phyloP scores from a whole-genome alignment of 2,888 invertebrate genomes.

The Netelia virgata region DNA sequence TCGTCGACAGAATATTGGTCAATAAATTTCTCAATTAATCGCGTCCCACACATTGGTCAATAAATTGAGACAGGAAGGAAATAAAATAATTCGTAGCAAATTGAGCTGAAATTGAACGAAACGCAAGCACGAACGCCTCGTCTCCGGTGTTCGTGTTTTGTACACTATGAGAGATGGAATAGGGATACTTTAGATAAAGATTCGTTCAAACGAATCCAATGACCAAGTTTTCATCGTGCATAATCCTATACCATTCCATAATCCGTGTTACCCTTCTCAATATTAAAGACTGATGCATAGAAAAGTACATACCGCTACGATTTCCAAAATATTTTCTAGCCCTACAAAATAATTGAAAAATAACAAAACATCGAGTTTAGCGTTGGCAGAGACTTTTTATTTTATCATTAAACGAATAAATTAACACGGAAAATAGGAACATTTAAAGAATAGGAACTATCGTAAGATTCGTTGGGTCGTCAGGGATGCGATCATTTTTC shows the following conservation, averaged over 20 bases:
- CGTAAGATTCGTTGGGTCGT: background rate
- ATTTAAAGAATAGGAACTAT: constrained; percentile 21
- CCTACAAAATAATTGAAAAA: background rate
- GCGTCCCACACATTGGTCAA: background rate
- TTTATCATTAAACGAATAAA: background rate
- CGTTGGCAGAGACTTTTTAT: constrained; percentile 24
- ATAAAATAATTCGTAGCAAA: background rate
- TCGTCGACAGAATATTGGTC: background rate
- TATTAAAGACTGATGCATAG: background rate
- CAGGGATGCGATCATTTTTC: constrained; percentile 9
- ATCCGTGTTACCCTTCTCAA: constrained; percentile 19
- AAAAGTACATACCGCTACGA: background rate
- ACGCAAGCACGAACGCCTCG: constrained; percentile 11
- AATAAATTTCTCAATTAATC: too few species aligned
- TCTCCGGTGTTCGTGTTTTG: background rate
- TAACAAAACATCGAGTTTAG: background rate
- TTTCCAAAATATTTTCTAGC: background rate
- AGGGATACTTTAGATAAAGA: background rate
- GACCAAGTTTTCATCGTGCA: constrained; percentile 24
- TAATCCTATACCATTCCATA: constrained; percentile 43
- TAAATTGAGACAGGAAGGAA: background rate
- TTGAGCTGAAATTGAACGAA: background rate
- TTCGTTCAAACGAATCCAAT: constrained; percentile 44
- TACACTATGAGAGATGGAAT: constrained; percentile 26
- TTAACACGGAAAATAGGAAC: background rate